Evolutionary conservation across 2,888 invertebrate species (phyloP).

Genomic region (Drosophila aldrichi): DNA sequence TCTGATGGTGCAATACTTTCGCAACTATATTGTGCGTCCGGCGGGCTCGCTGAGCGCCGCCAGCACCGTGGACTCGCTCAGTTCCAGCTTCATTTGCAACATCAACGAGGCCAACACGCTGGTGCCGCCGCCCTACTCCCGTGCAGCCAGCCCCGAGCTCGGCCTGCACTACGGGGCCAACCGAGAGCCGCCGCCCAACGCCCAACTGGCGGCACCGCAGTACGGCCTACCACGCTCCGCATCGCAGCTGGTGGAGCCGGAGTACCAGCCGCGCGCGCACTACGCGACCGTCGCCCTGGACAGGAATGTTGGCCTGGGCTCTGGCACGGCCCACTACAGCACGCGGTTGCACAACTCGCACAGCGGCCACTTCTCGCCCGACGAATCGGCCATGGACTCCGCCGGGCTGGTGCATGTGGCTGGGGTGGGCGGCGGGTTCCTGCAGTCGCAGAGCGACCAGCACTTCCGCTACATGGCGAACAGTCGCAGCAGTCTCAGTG

Average conservation of each 20-base stretch:
- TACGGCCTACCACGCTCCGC: slow-evolving; percentile 87
- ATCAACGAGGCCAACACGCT: slow-evolving; percentile 94
- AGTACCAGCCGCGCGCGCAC: slow-evolving; percentile 63
- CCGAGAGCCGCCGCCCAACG: slow-evolving; percentile 25
- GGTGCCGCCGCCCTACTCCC: slow-evolving; percentile 93
- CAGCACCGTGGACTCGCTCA: slow-evolving; percentile 94
- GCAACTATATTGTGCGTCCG: slow-evolving; percentile 91
- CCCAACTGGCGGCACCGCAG: slow-evolving; percentile 54
- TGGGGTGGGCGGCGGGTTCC: slow-evolving; percentile 58
- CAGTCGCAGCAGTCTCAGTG: slow-evolving; percentile 84
- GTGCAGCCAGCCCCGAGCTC: slow-evolving; percentile 91
- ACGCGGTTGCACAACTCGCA: slow-evolving; percentile 76
- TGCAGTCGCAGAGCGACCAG: slow-evolving; percentile 85
- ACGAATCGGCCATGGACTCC: slow-evolving; percentile 56
- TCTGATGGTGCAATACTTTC: slow-evolving; percentile 93
- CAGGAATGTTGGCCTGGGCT: slow-evolving; percentile 20
- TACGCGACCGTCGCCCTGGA: slow-evolving; percentile 52
- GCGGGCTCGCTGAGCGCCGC: slow-evolving; percentile 92
- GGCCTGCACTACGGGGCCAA: slow-evolving; percentile 60
- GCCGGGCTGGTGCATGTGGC: slow-evolving; percentile 15
- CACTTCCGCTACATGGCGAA: slow-evolving; percentile 84
- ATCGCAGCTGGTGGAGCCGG: slow-evolving; percentile 86
- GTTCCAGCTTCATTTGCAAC: slow-evolving; percentile 94
- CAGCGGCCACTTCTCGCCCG: slow-evolving; percentile 76
- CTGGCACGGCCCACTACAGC: slow-evolving; percentile 36